These are phyloP conservation scores for Tragopan temminckii DNA, from an alignment of 2,797 vertebrate species.

Conservation along the genomic window DNA sequence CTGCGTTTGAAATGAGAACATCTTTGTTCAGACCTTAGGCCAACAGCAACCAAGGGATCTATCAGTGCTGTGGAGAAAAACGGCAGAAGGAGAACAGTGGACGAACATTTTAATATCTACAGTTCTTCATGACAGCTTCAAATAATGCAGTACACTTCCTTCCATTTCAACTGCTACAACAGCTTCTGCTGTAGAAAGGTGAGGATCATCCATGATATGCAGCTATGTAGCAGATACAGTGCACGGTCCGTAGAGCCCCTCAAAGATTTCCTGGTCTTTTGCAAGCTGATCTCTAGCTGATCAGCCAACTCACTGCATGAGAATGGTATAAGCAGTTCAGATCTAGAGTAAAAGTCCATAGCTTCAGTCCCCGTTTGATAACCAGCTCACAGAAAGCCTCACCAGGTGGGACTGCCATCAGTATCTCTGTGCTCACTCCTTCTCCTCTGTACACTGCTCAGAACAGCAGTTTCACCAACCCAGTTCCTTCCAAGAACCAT, in stretches of 20 bases:
- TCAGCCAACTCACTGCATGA: background rate
- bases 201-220: background rate
- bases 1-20: slow-evolving; percentile 12
- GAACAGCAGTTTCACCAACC: background rate
- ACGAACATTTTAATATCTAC: background rate
- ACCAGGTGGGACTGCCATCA: fast-evolving
- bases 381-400: background rate
- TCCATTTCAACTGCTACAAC: background rate
- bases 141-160: fast-evolving
- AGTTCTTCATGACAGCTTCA: background rate
- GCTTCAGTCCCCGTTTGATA: background rate
- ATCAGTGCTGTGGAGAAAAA: background rate
- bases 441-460: background rate
- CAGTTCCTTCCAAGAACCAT: background rate
- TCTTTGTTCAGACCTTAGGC: slow-evolving; percentile 29
- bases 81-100: background rate
- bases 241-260: background rate
- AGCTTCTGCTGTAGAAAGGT: background rate
- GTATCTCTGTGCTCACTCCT: fast-evolving
- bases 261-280: background rate
- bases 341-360: background rate
- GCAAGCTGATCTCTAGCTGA: background rate
- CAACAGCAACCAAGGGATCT: background rate
- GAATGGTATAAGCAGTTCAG: background rate
- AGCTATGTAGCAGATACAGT: background rate